A percentile compares a stretch with the other conserved stretches of the same genome.
These are phyloP conservation scores for Sphaeramia orbicularis DNA, from an alignment of 2,797 vertebrate genomes.

Conservation along the genomic window DNA sequence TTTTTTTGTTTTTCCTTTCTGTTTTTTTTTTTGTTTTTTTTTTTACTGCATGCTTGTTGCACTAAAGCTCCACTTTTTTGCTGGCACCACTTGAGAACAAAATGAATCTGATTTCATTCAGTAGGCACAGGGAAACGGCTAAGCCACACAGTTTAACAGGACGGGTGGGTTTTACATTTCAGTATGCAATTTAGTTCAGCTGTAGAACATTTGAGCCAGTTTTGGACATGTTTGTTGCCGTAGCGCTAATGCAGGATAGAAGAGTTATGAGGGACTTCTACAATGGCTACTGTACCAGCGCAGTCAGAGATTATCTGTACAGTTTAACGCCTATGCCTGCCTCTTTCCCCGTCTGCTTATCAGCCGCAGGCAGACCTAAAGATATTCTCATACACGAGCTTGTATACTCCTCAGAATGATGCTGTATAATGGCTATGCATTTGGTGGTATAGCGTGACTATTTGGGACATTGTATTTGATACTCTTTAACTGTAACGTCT, in stretches of 20 bases:
- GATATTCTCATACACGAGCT: slow-evolving; percentile 56
- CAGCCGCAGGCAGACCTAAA: slow-evolving; percentile 55
- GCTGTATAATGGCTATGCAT: slow-evolving; percentile 78
- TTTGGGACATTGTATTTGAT: slow-evolving; percentile 73
- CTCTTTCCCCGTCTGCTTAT: slow-evolving; percentile 54
- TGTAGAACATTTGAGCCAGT: slow-evolving; percentile 30
- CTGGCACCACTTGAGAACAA: slow-evolving; percentile 20
- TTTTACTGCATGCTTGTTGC: slow-evolving; percentile 68
- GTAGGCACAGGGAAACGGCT: slow-evolving; percentile 6
- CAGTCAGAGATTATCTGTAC: slow-evolving; percentile 59
- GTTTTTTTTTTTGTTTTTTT: no score
- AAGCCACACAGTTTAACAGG: slow-evolving; percentile 19
- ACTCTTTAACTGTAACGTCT: slow-evolving; percentile 67
- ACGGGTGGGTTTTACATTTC: slow-evolving; percentile 27
- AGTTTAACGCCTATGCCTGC: slow-evolving; percentile 64
- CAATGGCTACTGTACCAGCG: slow-evolving; percentile 25
- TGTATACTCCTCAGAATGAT: slow-evolving; percentile 65
- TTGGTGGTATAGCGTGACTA: slow-evolving; percentile 71
- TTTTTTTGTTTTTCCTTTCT: no score
- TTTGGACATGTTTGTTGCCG: slow-evolving; percentile 34
- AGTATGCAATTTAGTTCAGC: slow-evolving; percentile 51
- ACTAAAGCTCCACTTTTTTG: slow-evolving; percentile 40
- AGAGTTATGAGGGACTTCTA: slow-evolving; percentile 42
- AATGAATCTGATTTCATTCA: slow-evolving; percentile 3
- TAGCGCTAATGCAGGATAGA: slow-evolving; percentile 27